These are phyloP conservation scores for Barbus barbus DNA, from an alignment of 2,113 vertebrate genomes.

Conservation along the genomic window DNA sequence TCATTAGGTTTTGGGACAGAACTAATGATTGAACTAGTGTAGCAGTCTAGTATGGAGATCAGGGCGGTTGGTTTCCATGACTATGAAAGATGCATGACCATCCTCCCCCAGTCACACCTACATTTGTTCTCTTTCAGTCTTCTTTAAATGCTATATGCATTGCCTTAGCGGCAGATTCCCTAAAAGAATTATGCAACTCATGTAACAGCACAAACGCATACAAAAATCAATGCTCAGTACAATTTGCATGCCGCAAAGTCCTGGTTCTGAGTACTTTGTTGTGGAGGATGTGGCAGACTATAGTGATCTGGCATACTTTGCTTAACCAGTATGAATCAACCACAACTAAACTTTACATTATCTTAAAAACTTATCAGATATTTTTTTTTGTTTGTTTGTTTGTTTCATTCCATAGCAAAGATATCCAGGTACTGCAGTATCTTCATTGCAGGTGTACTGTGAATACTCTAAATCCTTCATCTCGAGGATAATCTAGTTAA, in stretches of 20 bases:
- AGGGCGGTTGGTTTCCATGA: neutral
- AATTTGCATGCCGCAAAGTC: neutral
- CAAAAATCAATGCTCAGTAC: neutral
- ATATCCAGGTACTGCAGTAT: neutral
- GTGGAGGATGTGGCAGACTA: neutral
- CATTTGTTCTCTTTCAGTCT: slow-evolving; percentile 4
- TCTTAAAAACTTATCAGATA: neutral
- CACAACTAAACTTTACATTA: neutral
- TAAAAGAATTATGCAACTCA: neutral
- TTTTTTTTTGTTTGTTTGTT: neutral
- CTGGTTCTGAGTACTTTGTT: neutral
- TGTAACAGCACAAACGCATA: neutral
- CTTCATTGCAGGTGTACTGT: neutral
- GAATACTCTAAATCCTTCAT: neutral
- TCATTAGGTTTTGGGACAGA: neutral
- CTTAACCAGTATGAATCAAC: neutral
- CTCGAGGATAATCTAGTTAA: slow-evolving; percentile 27
- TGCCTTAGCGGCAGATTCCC: neutral
- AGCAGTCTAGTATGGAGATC: neutral
- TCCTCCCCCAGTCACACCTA: neutral
- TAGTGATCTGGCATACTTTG: neutral
- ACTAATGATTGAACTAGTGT: neutral
- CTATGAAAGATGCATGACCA: neutral
- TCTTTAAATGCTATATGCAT: neutral
- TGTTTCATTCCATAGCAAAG: neutral